Conservation (phyloP, 2,888 invertebrate species). For the Apodemia hepburni region DNA sequence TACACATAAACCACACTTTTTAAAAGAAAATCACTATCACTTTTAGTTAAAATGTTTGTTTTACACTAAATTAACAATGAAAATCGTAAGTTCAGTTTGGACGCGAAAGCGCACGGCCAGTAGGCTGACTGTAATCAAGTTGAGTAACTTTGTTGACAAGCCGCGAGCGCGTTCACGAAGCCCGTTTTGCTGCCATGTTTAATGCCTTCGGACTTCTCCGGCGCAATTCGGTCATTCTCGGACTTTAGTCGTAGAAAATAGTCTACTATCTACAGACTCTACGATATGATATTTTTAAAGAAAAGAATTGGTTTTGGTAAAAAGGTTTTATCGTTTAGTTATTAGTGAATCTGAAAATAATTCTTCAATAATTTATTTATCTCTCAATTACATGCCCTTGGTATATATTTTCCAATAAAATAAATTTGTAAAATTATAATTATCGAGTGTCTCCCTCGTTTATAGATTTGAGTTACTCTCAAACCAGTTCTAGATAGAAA, state of each 20-base stretch:
- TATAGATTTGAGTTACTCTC: too few relatives aligned
- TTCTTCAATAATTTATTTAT: too few relatives aligned
- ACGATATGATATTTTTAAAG: too few relatives aligned
- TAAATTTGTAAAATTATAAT: too few relatives aligned
- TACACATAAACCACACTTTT: constrained; percentile 26
- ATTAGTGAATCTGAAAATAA: too few relatives aligned
- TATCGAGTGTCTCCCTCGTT: too few relatives aligned
- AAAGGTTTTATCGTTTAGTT: too few relatives aligned
- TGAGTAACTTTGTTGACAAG: constrained; percentile 75
- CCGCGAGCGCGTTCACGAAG: constrained; percentile 42
- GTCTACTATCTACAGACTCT: not conserved
- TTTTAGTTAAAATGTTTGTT: constrained; percentile 42
- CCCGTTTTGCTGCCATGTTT: constrained; percentile 60
- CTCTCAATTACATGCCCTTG: too few relatives aligned
- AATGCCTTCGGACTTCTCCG: constrained; percentile 59
- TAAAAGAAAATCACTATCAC: constrained; percentile 38
- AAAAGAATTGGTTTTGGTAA: too few relatives aligned
- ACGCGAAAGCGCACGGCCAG: constrained; percentile 49
- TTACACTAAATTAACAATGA: constrained; percentile 27
- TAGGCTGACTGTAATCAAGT: constrained; percentile 42
- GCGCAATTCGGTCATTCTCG: constrained; percentile 39
- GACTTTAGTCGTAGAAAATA: constrained; percentile 6
- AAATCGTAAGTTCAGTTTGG: constrained; percentile 26
- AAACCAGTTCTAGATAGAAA: too few relatives aligned
- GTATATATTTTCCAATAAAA: too few relatives aligned